A percentile compares a stretch with the other conserved stretches of the same genome.
phyloP scores from a whole-genome alignment of 53 echinoderm and acorn worm genomes.

The Crossaster papposus region DNA sequence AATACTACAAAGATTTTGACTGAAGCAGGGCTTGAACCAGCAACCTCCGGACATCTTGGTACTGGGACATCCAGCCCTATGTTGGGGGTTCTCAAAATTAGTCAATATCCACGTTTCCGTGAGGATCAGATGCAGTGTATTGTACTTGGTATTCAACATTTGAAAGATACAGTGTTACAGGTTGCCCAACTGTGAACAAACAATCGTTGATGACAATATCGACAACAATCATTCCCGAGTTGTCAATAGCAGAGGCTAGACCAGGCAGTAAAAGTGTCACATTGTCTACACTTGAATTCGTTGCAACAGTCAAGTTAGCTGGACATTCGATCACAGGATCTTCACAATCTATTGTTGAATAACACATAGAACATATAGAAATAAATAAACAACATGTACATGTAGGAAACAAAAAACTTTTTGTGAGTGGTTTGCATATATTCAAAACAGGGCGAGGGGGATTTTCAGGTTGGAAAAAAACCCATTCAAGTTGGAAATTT shows the following conservation, averaged over 20 bases:
- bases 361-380: not conserved
- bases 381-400: too few species aligned
- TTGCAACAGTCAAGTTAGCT: not conserved
- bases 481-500: too few species aligned
- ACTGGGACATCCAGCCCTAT: too few species aligned
- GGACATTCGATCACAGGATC: constrained; percentile 24
- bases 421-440: not conserved
- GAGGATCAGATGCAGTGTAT: not conserved
- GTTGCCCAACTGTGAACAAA: not conserved
- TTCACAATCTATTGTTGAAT: not conserved
- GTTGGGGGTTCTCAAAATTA: too few species aligned
- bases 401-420: too few species aligned
- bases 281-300: not conserved
- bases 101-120: too few species aligned
- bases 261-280: not conserved
- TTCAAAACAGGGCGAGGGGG: too few species aligned
- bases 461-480: too few species aligned
- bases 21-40: too few species aligned
- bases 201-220: not conserved
- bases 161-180: not conserved
- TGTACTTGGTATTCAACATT: not conserved
- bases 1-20: too few species aligned
- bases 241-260: not conserved
- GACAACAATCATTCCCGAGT: not conserved
- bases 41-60: too few species aligned